phyloP scores from a whole-genome alignment of 2,888 invertebrate species.

The Litoditis marina region DNA sequence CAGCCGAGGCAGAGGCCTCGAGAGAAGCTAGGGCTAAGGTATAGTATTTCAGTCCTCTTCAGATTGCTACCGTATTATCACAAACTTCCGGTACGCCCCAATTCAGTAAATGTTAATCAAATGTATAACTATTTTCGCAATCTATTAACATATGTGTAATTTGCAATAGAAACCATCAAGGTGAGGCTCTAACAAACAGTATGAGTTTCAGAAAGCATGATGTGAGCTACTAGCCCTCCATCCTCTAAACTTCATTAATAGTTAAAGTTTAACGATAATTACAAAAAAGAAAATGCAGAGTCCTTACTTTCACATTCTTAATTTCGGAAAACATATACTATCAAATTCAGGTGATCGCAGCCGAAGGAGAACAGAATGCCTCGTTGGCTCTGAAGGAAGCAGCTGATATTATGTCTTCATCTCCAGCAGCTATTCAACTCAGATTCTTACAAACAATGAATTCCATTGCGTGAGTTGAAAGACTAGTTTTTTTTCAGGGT shows the following conservation, averaged over 20 bases:
- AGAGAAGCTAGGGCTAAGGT: slow-evolving; percentile 72
- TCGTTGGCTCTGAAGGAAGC: slow-evolving; percentile 88
- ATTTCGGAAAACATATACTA: background rate
- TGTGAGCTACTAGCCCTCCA: too few species aligned
- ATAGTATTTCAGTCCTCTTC: too few species aligned
- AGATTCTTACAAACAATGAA: slow-evolving; percentile 89
- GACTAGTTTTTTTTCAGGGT: background rate
- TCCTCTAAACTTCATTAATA: too few species aligned
- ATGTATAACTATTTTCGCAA: too few species aligned
- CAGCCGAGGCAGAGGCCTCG: slow-evolving; percentile 89
- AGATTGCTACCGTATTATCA: too few species aligned
- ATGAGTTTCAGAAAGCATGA: too few species aligned
- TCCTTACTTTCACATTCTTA: too few species aligned
- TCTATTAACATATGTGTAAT: too few species aligned
- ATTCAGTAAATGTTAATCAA: too few species aligned
- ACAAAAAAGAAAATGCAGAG: background rate
- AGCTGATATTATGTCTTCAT: slow-evolving; percentile 79
- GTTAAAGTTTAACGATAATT: slow-evolving; percentile 12
- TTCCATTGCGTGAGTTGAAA: slow-evolving; percentile 73
- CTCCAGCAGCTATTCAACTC: slow-evolving; percentile 87
- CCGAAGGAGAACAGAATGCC: slow-evolving; percentile 82
- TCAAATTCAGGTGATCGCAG: slow-evolving; percentile 76
- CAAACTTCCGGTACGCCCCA: too few species aligned
- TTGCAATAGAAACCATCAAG: too few species aligned
- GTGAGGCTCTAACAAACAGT: too few species aligned